Conservation (phyloP, 2,113 vertebrate species). For the Siphamia tubifer region DNA sequence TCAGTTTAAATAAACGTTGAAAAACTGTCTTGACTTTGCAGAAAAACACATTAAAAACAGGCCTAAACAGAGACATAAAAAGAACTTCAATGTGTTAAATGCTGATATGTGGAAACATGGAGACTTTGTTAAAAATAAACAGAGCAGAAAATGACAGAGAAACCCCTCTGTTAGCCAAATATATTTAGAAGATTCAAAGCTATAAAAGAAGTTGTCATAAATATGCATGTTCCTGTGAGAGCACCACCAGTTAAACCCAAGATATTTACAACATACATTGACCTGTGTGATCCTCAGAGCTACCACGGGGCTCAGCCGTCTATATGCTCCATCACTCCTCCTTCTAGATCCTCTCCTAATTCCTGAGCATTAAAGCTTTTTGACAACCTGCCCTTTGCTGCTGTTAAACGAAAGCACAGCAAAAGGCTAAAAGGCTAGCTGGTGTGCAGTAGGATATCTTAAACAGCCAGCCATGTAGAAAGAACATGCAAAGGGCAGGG, state of each 20-base stretch:
- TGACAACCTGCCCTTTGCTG: not conserved
- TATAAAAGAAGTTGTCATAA: not conserved
- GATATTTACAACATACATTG: not conserved
- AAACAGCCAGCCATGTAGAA: slow-evolving; percentile 29
- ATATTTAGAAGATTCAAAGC: not conserved
- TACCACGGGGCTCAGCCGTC: not conserved
- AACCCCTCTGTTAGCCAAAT: no score
- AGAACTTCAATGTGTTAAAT: no score
- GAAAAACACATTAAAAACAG: no score
- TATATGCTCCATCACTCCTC: not conserved
- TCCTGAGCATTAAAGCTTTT: not conserved
- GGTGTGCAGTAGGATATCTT: slow-evolving; percentile 15
- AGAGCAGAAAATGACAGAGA: no score
- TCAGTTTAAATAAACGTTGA: no score
- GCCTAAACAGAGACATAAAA: no score
- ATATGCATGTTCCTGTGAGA: not conserved
- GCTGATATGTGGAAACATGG: no score
- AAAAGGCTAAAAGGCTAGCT: slow-evolving; percentile 19
- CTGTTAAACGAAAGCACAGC: slow-evolving; percentile 10
- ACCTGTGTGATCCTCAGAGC: not conserved
- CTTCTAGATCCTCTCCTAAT: not conserved
- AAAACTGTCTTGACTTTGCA: no score
- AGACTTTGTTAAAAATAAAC: no score
- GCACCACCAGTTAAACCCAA: not conserved
- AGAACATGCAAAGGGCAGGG: slow-evolving; percentile 35